Conservation (phyloP, 2,888 invertebrate species). For the Schrankia costaestrigalis region DNA sequence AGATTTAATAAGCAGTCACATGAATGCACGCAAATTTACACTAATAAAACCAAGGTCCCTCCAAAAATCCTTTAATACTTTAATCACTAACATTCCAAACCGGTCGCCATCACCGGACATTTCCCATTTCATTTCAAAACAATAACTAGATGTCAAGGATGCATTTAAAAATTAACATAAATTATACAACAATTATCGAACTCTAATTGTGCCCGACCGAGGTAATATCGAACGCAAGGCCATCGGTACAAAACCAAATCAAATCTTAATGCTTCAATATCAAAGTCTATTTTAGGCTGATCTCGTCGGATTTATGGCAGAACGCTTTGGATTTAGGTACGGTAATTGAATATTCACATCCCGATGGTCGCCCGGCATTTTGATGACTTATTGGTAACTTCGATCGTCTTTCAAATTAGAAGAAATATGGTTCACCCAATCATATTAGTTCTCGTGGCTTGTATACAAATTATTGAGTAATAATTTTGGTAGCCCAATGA, state of each 20-base stretch:
- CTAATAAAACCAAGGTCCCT: too few species aligned
- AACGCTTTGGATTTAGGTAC: conserved; percentile 43
- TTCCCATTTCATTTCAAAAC: not conserved
- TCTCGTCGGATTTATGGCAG: conserved; percentile 24
- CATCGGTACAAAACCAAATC: conserved; percentile 10
- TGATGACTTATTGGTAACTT: conserved; percentile 45
- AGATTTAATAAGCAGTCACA: too few species aligned
- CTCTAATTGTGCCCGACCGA: conserved; percentile 41
- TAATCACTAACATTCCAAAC: too few species aligned
- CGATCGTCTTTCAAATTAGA: conserved; percentile 33
- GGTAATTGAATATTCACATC: conserved; percentile 69
- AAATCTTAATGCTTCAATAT: conserved; percentile 1
- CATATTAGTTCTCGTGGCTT: conserved; percentile 9
- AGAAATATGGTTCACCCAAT: conserved; percentile 20
- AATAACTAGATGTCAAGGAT: conserved; percentile 19
- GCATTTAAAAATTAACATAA: conserved; percentile 52
- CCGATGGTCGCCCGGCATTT: conserved; percentile 48
- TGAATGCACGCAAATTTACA: too few species aligned
- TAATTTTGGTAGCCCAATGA: too few species aligned
- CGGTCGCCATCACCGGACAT: too few species aligned
- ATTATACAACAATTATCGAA: conserved; percentile 52
- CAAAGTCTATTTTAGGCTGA: conserved; percentile 36
- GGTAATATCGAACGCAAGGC: conserved; percentile 19
- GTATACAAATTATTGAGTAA: too few species aligned
- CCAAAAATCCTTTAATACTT: too few species aligned